Conservation (phyloP, 2,797 vertebrate genomes). For the Vireo griseus region DNA sequence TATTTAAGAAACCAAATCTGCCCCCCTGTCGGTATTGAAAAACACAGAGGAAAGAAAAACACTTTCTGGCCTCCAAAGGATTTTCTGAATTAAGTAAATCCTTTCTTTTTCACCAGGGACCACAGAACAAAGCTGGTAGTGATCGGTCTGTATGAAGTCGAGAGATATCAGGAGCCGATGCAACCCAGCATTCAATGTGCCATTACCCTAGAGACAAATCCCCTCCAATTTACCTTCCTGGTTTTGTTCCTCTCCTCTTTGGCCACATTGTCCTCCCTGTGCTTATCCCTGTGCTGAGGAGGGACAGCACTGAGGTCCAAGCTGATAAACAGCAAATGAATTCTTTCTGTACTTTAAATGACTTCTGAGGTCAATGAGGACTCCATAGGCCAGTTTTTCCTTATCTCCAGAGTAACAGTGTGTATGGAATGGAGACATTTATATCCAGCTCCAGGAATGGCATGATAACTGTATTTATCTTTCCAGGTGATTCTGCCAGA, state of each 20-base stretch:
- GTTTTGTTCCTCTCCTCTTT: not conserved
- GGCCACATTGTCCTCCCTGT: not conserved
- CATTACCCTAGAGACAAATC: not conserved
- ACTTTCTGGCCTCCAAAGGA: constrained; percentile 13
- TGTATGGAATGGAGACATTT: not conserved
- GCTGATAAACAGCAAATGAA: not conserved
- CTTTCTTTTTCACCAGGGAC: not conserved
- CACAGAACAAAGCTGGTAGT: constrained; percentile 28
- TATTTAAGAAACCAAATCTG: constrained; percentile 27
- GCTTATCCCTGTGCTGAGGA: not conserved
- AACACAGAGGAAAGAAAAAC: not conserved
- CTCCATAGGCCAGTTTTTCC: not conserved
- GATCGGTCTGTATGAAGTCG: not conserved
- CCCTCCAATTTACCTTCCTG: not conserved
- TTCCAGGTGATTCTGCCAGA: not conserved
- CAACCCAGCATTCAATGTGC: not conserved
- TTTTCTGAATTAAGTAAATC: constrained; percentile 14
- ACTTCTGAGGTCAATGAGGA: not conserved
- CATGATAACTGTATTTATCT: constrained; percentile 1
- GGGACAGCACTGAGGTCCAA: not conserved
- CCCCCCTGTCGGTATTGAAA: not conserved
- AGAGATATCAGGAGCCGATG: not conserved
- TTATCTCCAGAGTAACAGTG: not conserved
- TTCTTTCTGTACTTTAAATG: not conserved
- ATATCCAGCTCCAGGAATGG: constrained; percentile 2